These are phyloP conservation scores for Zaprionus vittiger DNA, from an alignment of 1,140 invertebrate genomes.

Conservation along the genomic window DNA sequence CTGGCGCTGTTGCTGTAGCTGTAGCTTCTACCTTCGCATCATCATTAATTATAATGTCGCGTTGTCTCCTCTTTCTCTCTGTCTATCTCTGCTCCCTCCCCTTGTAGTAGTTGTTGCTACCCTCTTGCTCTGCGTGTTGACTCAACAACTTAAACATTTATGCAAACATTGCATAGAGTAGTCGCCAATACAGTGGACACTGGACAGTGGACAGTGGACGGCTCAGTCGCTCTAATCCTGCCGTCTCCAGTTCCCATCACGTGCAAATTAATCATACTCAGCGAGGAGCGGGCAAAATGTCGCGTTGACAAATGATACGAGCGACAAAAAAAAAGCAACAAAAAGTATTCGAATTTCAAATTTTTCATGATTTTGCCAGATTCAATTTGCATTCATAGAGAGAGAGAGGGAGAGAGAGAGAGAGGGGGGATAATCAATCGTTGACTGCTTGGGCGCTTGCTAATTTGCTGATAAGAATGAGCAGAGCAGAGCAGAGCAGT, in stretches of 20 bases:
- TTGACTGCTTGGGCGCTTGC: constrained; percentile 33
- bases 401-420: too few species aligned
- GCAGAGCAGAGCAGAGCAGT: constrained; percentile 10
- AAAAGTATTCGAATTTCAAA: constrained; percentile 17
- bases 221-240: constrained; percentile 31
- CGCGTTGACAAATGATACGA: constrained; percentile 40
- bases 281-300: constrained; percentile 10
- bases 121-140: constrained; percentile 53
- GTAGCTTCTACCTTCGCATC: constrained; percentile 37
- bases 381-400: constrained; percentile 72
- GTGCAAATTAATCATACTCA: constrained; percentile 50
- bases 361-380: constrained; percentile 37
- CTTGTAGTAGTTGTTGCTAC: background rate
- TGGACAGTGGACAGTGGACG: constrained; percentile 7
- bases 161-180: constrained; percentile 63
- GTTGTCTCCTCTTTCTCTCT: constrained; percentile 18
- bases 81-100: background rate
- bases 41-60: constrained; percentile 75
- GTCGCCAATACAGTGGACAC: constrained; percentile 41
- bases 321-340: background rate
- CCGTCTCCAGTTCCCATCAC: constrained; percentile 28
- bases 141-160: constrained; percentile 77
- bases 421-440: constrained; percentile 66
- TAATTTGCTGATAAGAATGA: constrained; percentile 53
- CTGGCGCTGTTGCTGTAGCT: constrained; percentile 2